phyloP scores from a whole-genome alignment of 2,888 invertebrate genomes.

The Eristalinus aeneus region DNA sequence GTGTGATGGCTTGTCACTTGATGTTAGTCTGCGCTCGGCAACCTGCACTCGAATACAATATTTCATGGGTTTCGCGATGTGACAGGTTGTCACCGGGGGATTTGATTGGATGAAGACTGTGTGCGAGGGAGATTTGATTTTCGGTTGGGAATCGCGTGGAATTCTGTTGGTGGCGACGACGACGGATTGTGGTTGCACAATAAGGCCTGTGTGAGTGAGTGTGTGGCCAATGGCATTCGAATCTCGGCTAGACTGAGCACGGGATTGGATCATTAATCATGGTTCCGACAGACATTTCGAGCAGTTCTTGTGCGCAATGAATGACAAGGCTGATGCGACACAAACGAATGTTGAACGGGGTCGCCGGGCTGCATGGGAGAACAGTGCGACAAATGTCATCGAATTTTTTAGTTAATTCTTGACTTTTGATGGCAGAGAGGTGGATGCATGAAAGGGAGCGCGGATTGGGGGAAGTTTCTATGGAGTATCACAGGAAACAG shows the following conservation, averaged over 20 bases:
- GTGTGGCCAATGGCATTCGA: background rate
- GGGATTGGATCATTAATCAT: slow-evolving; percentile 28
- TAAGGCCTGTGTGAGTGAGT: background rate
- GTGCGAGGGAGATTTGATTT: background rate
- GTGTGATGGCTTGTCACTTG: slow-evolving; percentile 62
- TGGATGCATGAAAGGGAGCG: background rate
- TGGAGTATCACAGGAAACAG: background rate
- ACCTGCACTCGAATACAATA: slow-evolving; percentile 4
- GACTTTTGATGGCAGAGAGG: background rate
- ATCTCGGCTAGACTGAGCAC: slow-evolving; percentile 4
- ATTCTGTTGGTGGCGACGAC: background rate
- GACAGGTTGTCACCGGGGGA: slow-evolving; percentile 2
- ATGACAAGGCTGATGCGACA: background rate
- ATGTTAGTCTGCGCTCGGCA: slow-evolving; percentile 23
- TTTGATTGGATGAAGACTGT: background rate
- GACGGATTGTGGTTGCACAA: background rate
- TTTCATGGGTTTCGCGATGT: slow-evolving; percentile 14
- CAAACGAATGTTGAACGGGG: background rate
- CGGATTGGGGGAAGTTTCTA: background rate
- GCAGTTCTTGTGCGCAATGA: slow-evolving; percentile 5
- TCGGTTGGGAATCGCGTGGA: background rate
- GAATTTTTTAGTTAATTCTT: background rate
- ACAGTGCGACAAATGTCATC: background rate
- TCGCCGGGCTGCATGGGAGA: background rate
- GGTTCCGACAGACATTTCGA: background rate